Conservation (phyloP, 2,888 invertebrate genomes). For the Linyphia triangularis region DNA sequence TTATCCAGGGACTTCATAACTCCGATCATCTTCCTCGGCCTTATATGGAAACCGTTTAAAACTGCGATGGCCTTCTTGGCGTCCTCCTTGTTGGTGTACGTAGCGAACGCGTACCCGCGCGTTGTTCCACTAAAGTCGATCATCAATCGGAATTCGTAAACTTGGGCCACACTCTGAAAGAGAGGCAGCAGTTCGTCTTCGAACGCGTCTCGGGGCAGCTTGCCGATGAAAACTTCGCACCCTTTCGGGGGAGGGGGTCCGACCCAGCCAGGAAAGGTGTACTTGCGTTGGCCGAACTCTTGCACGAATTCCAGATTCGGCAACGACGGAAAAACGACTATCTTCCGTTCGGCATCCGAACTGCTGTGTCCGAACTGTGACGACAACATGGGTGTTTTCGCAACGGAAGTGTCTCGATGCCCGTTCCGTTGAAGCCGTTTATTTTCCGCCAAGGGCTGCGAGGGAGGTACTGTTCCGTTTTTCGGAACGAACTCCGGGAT, state of each 20-base stretch:
- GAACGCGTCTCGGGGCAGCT: slow-evolving; percentile 87
- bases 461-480: not conserved
- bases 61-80: slow-evolving; percentile 85
- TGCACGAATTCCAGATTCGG: slow-evolving; percentile 82
- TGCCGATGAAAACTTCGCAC: slow-evolving; percentile 88
- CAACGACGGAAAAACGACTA: too few species aligned
- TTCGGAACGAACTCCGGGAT: too few species aligned
- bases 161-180: slow-evolving; percentile 84
- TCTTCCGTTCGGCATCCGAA: not conserved
- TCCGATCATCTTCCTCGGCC: slow-evolving; percentile 84
- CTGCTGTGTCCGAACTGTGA: not conserved
- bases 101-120: slow-evolving; percentile 89
- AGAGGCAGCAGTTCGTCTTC: slow-evolving; percentile 89
- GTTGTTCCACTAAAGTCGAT: slow-evolving; percentile 87
- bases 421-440: not conserved
- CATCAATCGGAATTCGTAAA: slow-evolving; percentile 88
- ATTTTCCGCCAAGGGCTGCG: too few species aligned
- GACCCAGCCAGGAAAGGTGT: slow-evolving; percentile 82
- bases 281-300: slow-evolving; percentile 88
- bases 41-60: slow-evolving; percentile 86
- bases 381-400: too few species aligned
- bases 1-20: slow-evolving; percentile 90
- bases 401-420: too few species aligned
- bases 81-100: slow-evolving; percentile 82
- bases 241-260: slow-evolving; percentile 85